These are phyloP conservation scores for Malaclemys terrapin DNA, from an alignment of 2,113 vertebrate genomes.

Conservation along the genomic window DNA sequence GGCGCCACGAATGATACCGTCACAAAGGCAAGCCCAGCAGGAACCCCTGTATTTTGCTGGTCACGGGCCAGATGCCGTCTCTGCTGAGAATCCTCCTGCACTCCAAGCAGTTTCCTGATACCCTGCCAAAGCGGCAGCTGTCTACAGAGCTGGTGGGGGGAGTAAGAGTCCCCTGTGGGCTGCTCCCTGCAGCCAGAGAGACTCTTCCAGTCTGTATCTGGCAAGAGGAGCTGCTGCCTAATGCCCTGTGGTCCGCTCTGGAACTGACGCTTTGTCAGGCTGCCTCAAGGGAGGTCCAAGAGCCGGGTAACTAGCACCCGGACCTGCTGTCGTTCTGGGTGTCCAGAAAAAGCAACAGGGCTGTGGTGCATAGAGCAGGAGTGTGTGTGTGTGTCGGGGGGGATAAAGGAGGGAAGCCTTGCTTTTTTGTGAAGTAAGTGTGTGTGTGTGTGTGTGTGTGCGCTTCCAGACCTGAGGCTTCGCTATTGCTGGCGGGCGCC, in stretches of 20 bases:
- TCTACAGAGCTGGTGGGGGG: too few relatives aligned
- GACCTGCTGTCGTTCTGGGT: background rate
- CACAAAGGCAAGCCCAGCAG: background rate
- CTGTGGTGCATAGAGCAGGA: background rate
- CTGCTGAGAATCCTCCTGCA: background rate
- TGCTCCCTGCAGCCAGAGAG: background rate
- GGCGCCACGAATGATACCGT: too few relatives aligned
- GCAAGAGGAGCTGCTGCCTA: too few relatives aligned
- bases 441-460: too few relatives aligned
- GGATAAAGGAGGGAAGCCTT: too few relatives aligned
- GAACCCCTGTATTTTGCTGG: background rate
- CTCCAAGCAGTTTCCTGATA: background rate
- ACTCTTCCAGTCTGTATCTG: too few relatives aligned
- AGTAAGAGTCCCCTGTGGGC: too few relatives aligned
- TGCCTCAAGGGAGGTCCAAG: background rate
- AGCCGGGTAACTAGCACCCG: background rate
- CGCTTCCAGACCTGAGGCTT: background rate
- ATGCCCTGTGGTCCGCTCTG: too few relatives aligned
- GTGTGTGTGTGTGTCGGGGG: too few relatives aligned
- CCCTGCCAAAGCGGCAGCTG: too few relatives aligned
- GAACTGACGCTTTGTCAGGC: too few relatives aligned
- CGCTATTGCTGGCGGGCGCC: background rate
- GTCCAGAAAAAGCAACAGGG: background rate
- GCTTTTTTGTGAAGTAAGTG: background rate
- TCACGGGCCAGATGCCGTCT: background rate